Percentiles rank a stretch among this genome's conserved stretches.
phyloP scores from a whole-genome alignment of 2,888 invertebrate species.

The Aethes cnicana region DNA sequence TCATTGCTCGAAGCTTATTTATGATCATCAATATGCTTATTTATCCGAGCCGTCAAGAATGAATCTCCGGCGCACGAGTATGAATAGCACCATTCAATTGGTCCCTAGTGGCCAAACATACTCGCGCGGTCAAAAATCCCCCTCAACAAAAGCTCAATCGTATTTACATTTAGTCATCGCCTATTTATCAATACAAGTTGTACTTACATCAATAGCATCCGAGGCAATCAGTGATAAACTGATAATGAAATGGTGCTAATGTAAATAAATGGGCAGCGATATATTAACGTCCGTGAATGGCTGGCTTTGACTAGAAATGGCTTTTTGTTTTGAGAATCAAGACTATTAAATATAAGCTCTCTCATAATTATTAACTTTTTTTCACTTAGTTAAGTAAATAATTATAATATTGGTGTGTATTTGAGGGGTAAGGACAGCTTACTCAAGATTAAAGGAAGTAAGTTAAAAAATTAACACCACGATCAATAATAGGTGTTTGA shows the following conservation, averaged over 20 bases:
- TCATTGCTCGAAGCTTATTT: constrained; percentile 43
- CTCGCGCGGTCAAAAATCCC: constrained; percentile 40
- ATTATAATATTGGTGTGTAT: too few species aligned
- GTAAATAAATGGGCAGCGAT: constrained; percentile 79
- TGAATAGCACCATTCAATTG: constrained; percentile 40
- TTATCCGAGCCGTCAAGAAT: constrained; percentile 49
- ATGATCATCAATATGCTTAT: constrained; percentile 36
- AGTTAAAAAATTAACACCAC: too few species aligned
- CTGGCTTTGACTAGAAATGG: constrained; percentile 44
- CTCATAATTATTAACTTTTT: too few species aligned
- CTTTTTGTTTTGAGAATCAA: constrained; percentile 35
- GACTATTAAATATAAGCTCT: too few species aligned
- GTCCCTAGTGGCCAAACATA: constrained; percentile 50
- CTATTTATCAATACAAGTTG: constrained; percentile 66
- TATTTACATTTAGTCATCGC: constrained; percentile 73
- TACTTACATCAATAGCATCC: constrained; percentile 63
- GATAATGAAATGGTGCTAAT: constrained; percentile 80
- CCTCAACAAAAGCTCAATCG: constrained; percentile 64
- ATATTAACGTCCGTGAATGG: constrained; percentile 64
- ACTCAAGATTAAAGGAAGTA: too few species aligned
- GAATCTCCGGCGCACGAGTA: constrained; percentile 6
- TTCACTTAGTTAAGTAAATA: too few species aligned
- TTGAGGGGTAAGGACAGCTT: too few species aligned
- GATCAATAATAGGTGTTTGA: too few species aligned
- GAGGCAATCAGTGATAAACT: constrained; percentile 76